Base-by-base conservation (phyloP, 2,113 vertebrate genomes). In the Tylochromis polylepis region DNA sequence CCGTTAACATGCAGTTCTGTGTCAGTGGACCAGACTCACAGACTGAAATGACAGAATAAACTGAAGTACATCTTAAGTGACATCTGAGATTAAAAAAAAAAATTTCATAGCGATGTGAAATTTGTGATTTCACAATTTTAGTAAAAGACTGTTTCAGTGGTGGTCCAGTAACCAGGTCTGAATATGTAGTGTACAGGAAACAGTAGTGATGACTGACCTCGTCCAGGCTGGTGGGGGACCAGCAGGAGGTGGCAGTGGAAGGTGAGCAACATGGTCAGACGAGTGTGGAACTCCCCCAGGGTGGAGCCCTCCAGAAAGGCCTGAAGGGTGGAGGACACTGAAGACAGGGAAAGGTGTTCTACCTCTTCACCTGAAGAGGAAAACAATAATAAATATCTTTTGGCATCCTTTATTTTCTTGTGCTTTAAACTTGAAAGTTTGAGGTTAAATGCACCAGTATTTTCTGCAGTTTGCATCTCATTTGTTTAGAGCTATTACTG, bases 181-280 rank as follows among this genome's bases (percentile, higher is more conserved):
- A 77, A 41, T 67, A 7, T 67, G 16, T 1, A 51, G 24, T 18
- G 24, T 75, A 31, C 16, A 27, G 43, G 24, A 82, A 4, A 67
- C 5, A 27, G 20, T 3, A 16, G 0, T 58, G 20, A 12, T 11
- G 15, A 5, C 85, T 94, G 86, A 99, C 99, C 97, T 89, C 96
- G 97, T 90, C 96, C 96, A 81, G 96, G 94, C 67, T 94, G 95
- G 59, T 89, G 94, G 81, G 98, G 97, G 88, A 97, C 95, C 88
- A 99, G 90, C 57, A 99, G 92, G 24, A 98, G 94, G 77, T 99
- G 98, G 93, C 99, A 99, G 93, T 99, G 99, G 95, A 99, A 99
- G 93, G 96, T 96, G 57, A 99, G 94, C 6, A 99, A 92, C 91
- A 97, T 96, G 41, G 94, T 84, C 80, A 99, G 96, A 8, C 99